Percentiles rank a stretch among this genome's conserved stretches.
phyloP scores from a whole-genome alignment of 2,113 vertebrate species.

The Peromyscus leucopus region DNA sequence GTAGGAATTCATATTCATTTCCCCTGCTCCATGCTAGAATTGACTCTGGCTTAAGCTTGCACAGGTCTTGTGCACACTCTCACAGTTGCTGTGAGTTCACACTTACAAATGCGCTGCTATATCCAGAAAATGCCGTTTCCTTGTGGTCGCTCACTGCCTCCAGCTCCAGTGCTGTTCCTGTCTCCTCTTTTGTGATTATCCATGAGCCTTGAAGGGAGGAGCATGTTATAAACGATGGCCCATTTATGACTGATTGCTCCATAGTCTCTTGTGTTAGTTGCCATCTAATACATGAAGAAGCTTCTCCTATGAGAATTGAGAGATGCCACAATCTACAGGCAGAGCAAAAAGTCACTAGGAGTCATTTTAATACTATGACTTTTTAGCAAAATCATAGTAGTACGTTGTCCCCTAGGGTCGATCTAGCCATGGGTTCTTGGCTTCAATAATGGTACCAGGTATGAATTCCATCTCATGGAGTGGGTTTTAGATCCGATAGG shows the following conservation, averaged over 20 bases:
- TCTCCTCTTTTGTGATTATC: not conserved
- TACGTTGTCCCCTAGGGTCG: not conserved
- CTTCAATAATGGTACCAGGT: not conserved
- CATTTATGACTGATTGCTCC: not conserved
- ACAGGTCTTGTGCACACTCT: no score
- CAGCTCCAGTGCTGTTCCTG: not conserved
- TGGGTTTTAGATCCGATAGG: not conserved
- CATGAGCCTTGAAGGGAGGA: not conserved
- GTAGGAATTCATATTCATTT: not conserved
- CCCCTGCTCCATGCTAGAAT: not conserved
- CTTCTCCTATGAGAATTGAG: not conserved
- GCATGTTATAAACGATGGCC: not conserved
- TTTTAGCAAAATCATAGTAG: not conserved
- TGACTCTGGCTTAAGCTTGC: not conserved
- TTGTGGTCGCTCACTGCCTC: not conserved
- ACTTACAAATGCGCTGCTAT: not conserved
- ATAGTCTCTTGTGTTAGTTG: not conserved
- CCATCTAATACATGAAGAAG: not conserved
- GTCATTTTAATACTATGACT: not conserved
- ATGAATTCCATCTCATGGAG: not conserved
- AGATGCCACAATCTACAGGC: not conserved
- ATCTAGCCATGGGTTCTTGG: not conserved
- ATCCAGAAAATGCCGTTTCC: not conserved
- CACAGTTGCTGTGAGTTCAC: not conserved
- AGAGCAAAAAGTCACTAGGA: not conserved